phyloP scores from a whole-genome alignment of 2,797 vertebrate species.

The Coendou prehensilis region DNA sequence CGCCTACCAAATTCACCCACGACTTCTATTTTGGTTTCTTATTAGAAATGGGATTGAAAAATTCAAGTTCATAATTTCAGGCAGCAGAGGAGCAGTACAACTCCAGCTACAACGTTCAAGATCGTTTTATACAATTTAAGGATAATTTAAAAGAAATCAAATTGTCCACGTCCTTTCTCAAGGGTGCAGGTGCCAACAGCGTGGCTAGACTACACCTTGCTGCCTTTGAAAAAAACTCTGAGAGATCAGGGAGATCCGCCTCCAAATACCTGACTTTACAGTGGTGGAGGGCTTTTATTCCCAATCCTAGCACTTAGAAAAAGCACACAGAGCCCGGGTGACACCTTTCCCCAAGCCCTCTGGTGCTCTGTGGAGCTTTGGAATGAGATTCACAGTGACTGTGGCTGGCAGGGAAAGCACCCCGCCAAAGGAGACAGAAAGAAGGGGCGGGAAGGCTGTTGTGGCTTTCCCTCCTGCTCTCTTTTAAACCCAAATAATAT shows the following conservation, averaged over 20 bases:
- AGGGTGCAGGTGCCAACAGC: not conserved
- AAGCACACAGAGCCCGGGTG: not conserved
- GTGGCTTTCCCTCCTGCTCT: slow-evolving; percentile 1
- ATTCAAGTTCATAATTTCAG: slow-evolving; percentile 20
- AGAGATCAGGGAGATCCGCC: not conserved
- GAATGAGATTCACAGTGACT: slow-evolving; percentile 25
- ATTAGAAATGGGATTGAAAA: slow-evolving; percentile 15
- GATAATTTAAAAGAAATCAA: not conserved
- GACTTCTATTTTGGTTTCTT: not conserved
- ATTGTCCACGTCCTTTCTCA: not conserved
- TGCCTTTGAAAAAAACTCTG: not conserved
- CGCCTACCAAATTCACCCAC: slow-evolving; percentile 51
- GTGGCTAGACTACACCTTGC: not conserved
- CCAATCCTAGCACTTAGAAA: not conserved
- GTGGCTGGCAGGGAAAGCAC: not conserved
- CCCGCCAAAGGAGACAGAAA: slow-evolving; percentile 8
- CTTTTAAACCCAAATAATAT: slow-evolving; percentile 59
- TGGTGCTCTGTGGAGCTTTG: not conserved
- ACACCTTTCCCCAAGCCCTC: not conserved
- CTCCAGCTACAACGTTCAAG: not conserved
- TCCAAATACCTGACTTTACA: not conserved
- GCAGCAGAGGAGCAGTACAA: not conserved
- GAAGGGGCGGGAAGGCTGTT: not conserved
- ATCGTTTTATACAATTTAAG: not conserved
- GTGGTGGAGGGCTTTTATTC: not conserved